phyloP scores from a whole-genome alignment of 2,888 invertebrate genomes.

The Folsomia candida region DNA sequence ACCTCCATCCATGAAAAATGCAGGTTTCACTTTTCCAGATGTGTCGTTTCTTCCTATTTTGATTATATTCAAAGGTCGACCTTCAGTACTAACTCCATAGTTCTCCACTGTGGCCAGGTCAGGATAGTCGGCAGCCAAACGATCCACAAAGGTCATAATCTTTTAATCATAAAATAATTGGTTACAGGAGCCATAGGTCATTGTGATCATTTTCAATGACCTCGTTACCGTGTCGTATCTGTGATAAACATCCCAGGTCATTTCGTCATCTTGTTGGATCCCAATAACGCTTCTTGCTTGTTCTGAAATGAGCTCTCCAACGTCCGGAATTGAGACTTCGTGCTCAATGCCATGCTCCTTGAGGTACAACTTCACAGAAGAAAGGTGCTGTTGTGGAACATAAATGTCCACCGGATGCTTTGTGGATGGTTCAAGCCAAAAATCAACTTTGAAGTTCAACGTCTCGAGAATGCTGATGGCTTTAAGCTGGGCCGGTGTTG shows the following conservation, averaged over 20 bases:
- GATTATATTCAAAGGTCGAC: constrained; percentile 49
- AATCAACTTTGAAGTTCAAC: constrained; percentile 59
- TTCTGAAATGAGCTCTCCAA: constrained; percentile 27
- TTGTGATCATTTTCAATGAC: no score
- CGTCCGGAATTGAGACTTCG: constrained; percentile 36
- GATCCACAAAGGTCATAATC: constrained; percentile 49
- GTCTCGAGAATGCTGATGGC: constrained; percentile 56
- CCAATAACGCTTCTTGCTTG: not conserved
- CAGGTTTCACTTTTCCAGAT: constrained; percentile 22
- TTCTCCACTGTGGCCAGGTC: constrained; percentile 45
- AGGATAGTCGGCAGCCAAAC: constrained; percentile 39
- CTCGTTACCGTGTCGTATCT: constrained; percentile 29
- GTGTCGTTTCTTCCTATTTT: constrained; percentile 39
- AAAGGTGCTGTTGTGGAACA: constrained; percentile 17
- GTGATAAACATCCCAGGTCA: constrained; percentile 44
- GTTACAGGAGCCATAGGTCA: no score
- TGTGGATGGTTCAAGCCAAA: constrained; percentile 62
- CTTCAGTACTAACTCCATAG: constrained; percentile 50
- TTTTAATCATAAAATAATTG: constrained; percentile 6
- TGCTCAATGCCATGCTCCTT: constrained; percentile 27
- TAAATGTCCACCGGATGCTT: constrained; percentile 64
- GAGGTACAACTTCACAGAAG: constrained; percentile 22
- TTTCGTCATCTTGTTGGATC: constrained; percentile 21
- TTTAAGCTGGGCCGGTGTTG: constrained; percentile 55
- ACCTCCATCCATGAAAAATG: constrained; percentile 45